These are phyloP conservation scores for Chaetophractus vellerosus DNA, from an alignment of 2,797 vertebrate genomes.

Conservation along the genomic window DNA sequence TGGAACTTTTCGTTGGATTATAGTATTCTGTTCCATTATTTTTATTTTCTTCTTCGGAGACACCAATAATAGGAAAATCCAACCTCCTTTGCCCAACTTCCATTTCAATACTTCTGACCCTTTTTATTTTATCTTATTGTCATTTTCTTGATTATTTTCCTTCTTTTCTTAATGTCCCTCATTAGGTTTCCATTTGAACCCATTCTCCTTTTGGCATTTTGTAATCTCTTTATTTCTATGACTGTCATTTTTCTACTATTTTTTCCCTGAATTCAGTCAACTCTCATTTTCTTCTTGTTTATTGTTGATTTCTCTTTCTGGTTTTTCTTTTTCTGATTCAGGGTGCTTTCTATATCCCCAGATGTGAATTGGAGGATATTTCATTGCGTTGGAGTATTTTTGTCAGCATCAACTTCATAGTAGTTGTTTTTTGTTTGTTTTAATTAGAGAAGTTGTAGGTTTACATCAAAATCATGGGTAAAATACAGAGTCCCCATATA, in stretches of 20 bases:
- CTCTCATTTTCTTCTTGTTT: background rate
- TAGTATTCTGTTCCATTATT: background rate
- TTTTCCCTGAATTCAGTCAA: background rate
- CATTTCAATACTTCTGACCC: background rate
- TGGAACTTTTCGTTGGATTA: slow-evolving; percentile 15
- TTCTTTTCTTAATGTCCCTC: background rate
- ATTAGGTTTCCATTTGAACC: background rate
- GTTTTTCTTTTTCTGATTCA: background rate
- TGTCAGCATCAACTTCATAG: background rate
- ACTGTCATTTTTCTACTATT: background rate
- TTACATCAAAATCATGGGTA: too few species aligned
- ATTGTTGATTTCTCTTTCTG: background rate
- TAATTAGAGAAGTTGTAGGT: too few species aligned
- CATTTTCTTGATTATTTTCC: background rate
- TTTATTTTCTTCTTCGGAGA: background rate
- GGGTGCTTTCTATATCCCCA: background rate
- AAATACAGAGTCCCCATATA: too few species aligned
- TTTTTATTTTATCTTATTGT: background rate
- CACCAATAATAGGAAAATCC: background rate
- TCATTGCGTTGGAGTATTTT: background rate
- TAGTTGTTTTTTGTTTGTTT: too few species aligned
- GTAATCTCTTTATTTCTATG: background rate
- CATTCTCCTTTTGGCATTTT: background rate
- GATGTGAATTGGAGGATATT: background rate
- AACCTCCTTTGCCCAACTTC: background rate